phyloP scores from a whole-genome alignment of 2,113 vertebrate species.

The Phaethornis superciliosus region DNA sequence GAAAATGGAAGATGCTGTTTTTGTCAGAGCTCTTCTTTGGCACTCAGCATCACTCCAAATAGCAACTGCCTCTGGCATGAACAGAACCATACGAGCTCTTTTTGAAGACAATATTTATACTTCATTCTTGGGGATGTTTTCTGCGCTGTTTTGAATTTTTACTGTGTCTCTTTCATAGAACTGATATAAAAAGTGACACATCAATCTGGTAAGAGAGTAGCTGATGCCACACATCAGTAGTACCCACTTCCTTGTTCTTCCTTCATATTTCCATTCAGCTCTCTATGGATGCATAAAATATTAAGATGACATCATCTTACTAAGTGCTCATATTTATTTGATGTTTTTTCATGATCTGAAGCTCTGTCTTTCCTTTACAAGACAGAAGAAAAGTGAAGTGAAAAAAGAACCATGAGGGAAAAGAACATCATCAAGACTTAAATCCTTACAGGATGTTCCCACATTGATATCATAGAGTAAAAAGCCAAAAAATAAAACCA shows the following conservation, averaged over 20 bases:
- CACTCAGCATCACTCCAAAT: background rate
- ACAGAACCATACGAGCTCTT: background rate
- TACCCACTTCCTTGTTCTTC: background rate
- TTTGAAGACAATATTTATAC: background rate
- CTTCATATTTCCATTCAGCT: background rate
- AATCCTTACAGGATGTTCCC: background rate
- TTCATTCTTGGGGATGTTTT: background rate
- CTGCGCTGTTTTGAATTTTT: background rate
- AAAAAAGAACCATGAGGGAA: background rate
- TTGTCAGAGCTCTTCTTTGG: background rate
- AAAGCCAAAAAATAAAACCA: background rate
- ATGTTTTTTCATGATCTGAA: background rate
- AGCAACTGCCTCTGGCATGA: fast-evolving
- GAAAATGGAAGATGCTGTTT: background rate
- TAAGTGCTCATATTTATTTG: constrained; percentile 17
- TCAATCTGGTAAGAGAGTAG: background rate
- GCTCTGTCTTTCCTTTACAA: background rate
- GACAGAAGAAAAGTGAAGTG: background rate
- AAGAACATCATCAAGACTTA: background rate
- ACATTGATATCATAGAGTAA: background rate
- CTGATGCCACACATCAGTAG: background rate
- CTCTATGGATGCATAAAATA: background rate
- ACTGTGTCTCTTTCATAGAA: background rate
- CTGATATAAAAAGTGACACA: background rate
- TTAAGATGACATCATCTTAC: background rate